A percentile compares a stretch with the other conserved stretches of the same genome.
phyloP scores from a whole-genome alignment of 2,797 vertebrate species.

The Tapera naevia region DNA sequence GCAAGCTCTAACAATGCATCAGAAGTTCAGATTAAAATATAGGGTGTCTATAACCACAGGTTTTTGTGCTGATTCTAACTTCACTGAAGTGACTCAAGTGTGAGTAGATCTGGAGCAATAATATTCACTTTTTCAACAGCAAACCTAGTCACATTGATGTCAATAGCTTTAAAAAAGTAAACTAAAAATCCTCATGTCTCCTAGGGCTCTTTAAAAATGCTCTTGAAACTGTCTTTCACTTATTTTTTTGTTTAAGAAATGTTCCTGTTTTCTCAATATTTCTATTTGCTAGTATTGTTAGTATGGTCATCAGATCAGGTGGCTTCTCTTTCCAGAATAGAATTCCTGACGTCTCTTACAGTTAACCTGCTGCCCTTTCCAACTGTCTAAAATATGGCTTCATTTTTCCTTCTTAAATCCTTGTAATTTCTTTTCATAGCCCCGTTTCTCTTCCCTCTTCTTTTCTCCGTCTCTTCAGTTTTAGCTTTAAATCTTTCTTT shows the following conservation, averaged over 20 bases:
- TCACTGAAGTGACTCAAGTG: background rate
- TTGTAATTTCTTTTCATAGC: background rate
- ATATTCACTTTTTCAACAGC: background rate
- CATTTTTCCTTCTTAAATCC: background rate
- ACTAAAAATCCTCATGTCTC: background rate
- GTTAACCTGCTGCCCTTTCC: background rate
- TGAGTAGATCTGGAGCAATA: background rate
- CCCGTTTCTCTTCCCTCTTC: background rate
- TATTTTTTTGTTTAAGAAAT: background rate
- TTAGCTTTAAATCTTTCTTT: background rate
- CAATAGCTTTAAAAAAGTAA: background rate
- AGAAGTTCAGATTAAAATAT: background rate
- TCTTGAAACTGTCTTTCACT: background rate
- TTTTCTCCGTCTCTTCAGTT: background rate
- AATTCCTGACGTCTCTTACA: background rate
- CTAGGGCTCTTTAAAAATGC: background rate
- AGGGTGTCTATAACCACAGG: fast-evolving
- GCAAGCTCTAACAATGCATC: background rate
- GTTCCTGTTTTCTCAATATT: background rate
- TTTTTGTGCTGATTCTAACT: background rate
- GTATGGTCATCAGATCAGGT: background rate
- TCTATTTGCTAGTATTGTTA: background rate
- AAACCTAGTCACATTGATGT: background rate
- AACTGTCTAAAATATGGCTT: background rate
- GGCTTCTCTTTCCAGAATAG: background rate